A percentile compares a stretch with the other conserved stretches of the same genome.
These are phyloP conservation scores for Sebastiscus tertius DNA, from an alignment of 2,797 vertebrate genomes.

Conservation along the genomic window DNA sequence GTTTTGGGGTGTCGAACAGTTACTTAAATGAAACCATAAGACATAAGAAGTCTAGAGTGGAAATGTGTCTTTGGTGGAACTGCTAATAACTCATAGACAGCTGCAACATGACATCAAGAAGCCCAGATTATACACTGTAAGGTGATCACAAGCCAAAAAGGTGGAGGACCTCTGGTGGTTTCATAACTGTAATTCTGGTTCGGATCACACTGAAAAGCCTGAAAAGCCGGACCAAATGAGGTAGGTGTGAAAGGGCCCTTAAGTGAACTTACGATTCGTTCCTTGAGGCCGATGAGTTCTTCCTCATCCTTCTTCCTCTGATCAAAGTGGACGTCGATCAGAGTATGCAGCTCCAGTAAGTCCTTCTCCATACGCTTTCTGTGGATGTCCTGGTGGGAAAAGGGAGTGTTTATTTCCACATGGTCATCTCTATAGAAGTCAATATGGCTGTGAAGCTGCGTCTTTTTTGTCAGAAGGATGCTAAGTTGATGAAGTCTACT, in stretches of 20 bases:
- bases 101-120: not conserved
- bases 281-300: slow-evolving; percentile 89
- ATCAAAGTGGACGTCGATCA: slow-evolving; percentile 94
- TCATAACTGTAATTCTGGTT: not conserved
- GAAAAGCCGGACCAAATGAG: not conserved
- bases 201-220: not conserved
- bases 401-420: no score
- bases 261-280: slow-evolving; percentile 85
- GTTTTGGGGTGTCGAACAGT: not conserved
- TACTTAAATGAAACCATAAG: no score
- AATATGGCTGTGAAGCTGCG: no score
- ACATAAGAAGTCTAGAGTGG: no score
- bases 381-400: slow-evolving; percentile 89
- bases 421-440: no score
- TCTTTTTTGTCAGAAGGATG: no score
- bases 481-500: no score
- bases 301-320: slow-evolving; percentile 93
- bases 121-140: no score
- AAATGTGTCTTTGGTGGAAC: no score
- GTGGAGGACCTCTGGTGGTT: no score
- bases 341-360: slow-evolving; percentile 89
- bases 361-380: slow-evolving; percentile 95
- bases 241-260: not conserved
- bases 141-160: no score
- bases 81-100: no score